Evolutionary conservation across 1,140 invertebrate genomes (phyloP).

Genomic region (Penaeus indicus): DNA sequence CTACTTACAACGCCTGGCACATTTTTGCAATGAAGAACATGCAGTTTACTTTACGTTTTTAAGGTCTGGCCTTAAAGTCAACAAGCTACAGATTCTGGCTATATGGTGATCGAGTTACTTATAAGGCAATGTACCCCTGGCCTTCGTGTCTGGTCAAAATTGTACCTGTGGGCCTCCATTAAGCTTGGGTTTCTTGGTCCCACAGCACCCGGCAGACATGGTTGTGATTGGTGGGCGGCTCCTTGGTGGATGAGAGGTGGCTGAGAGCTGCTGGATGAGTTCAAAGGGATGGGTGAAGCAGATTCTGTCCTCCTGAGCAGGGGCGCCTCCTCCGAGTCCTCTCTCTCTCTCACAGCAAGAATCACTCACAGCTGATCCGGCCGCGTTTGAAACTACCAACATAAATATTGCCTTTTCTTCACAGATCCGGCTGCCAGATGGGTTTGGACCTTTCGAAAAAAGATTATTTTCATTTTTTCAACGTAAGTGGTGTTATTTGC

Average conservation of each 20-base stretch:
- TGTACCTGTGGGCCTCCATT: conserved; percentile 59
- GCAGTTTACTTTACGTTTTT: no score
- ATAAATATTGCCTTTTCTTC: conserved; percentile 52
- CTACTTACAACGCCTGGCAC: no score
- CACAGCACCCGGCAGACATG: conserved; percentile 60
- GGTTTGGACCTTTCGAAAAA: no score
- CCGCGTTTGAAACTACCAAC: conserved; percentile 37
- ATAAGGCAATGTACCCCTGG: background rate
- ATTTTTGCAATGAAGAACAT: no score
- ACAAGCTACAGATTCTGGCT: no score
- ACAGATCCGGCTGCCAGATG: no score
- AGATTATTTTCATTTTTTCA: no score
- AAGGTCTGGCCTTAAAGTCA: no score
- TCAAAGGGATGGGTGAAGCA: conserved; percentile 54
- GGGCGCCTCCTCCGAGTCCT: conserved; percentile 29
- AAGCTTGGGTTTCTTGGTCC: conserved; percentile 60
- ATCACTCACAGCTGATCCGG: conserved; percentile 58
- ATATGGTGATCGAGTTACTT: no score
- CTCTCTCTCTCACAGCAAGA: conserved; percentile 45
- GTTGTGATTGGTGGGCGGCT: conserved; percentile 42
- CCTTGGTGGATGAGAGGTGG: conserved; percentile 39
- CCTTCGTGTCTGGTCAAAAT: background rate
- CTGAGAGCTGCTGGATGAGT: conserved; percentile 45
- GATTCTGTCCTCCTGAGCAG: conserved; percentile 36
- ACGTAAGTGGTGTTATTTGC: no score